A percentile compares a stretch with the other conserved stretches of the same genome.
These are phyloP conservation scores for Falco concolor DNA, from an alignment of 2,797 vertebrate genomes.

Conservation along the genomic window DNA sequence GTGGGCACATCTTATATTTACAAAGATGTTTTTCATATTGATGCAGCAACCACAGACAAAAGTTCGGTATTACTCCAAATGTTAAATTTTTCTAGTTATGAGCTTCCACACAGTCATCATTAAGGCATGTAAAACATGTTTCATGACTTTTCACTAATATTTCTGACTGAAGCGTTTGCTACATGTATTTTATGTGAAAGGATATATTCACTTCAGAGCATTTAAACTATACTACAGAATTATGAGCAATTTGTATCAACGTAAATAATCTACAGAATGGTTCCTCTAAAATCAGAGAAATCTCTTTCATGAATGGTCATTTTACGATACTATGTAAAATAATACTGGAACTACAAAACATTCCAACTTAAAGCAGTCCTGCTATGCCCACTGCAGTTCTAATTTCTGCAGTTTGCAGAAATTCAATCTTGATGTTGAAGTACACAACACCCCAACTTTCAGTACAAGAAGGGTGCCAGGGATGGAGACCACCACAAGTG, in stretches of 20 bases:
- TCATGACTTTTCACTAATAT: background rate
- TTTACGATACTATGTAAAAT: background rate
- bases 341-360: background rate
- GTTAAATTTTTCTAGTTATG: background rate
- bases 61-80: background rate
- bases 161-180: background rate
- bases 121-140: background rate
- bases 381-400: background rate
- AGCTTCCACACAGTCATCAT: background rate
- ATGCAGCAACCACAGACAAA: background rate
- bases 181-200: background rate
- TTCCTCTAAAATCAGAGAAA: background rate
- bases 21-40: background rate
- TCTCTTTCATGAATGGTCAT: background rate
- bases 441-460: background rate
- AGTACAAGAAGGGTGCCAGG: background rate
- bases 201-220: background rate
- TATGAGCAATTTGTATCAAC: background rate
- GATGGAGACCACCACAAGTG: background rate
- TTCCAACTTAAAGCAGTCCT: background rate
- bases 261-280: background rate
- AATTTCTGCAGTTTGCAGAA: background rate
- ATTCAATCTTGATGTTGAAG: background rate
- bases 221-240: background rate
- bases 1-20: background rate